Evolutionary conservation across 2,797 vertebrate genomes (phyloP).

Genomic region (Benthosema pterotum): DNA sequence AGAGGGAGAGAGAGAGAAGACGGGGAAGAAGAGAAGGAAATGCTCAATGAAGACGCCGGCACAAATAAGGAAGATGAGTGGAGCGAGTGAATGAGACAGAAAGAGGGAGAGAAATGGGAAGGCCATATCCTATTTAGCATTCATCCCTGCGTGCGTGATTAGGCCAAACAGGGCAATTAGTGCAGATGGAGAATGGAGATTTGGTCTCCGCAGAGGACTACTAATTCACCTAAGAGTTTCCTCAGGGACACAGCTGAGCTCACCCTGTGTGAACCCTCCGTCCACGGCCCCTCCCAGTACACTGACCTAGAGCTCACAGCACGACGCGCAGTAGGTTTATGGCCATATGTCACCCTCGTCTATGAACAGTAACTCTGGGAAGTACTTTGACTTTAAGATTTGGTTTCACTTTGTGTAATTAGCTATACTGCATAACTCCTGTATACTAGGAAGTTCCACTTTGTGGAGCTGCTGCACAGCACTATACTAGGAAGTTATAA

Average conservation of each 20-base stretch:
- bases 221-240: constrained; percentile 55
- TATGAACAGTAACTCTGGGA: not conserved
- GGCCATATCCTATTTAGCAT: constrained; percentile 58
- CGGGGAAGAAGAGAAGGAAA: constrained; percentile 3
- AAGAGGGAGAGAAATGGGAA: constrained; percentile 20
- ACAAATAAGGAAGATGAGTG: constrained; percentile 35
- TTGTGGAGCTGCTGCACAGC: too few relatives aligned
- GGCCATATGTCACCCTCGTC: constrained; percentile 30
- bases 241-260: constrained; percentile 42
- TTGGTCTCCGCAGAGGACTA: constrained; percentile 39
- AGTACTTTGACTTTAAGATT: constrained; percentile 18
- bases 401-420: not conserved
- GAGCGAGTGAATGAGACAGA: constrained; percentile 25
- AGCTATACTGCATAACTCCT: too few relatives aligned
- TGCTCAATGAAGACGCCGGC: constrained; percentile 48
- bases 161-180: constrained; percentile 73
- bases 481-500: not conserved
- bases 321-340: constrained; percentile 16
- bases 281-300: constrained; percentile 19
- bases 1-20: constrained; percentile 22
- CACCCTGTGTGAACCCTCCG: constrained; percentile 45
- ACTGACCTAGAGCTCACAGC: constrained; percentile 36
- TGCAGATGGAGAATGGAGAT: constrained; percentile 58
- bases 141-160: constrained; percentile 66
- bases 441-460: not conserved